phyloP scores from a whole-genome alignment of 2,797 vertebrate species.

The Peromyscus nudipes region DNA sequence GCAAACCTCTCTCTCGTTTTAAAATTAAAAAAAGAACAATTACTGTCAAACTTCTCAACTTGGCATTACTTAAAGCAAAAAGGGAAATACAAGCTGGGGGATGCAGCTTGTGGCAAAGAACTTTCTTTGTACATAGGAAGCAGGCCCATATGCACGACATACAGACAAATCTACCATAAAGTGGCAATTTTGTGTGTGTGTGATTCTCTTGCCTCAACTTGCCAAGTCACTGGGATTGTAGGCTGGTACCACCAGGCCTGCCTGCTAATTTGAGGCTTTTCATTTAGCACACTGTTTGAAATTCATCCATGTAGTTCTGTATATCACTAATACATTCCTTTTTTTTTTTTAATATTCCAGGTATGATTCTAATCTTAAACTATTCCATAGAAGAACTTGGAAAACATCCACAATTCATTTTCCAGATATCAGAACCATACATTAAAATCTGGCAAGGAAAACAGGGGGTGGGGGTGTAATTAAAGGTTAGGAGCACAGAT shows the following conservation, averaged over 20 bases:
- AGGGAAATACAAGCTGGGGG: too few relatives aligned
- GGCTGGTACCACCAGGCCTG: background rate
- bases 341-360: background rate
- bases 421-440: background rate
- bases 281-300: constrained; percentile 25
- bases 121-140: too few relatives aligned
- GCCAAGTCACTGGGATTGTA: background rate
- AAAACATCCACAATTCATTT: background rate
- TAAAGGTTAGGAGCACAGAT: background rate
- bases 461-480: background rate
- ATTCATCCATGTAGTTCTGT: background rate
- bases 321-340: background rate
- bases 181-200: background rate
- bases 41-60: too few relatives aligned
- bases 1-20: background rate
- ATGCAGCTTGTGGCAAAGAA: too few relatives aligned
- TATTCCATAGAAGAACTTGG: background rate
- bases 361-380: background rate
- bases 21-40: too few relatives aligned
- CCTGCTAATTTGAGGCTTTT: background rate
- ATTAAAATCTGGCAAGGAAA: constrained; percentile 38
- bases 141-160: too few relatives aligned
- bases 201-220: background rate
- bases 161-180: background rate
- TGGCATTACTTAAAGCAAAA: too few relatives aligned